These are phyloP conservation scores for Chelonoidis abingdonii DNA, from an alignment of 2,113 vertebrate genomes.

Conservation along the genomic window DNA sequence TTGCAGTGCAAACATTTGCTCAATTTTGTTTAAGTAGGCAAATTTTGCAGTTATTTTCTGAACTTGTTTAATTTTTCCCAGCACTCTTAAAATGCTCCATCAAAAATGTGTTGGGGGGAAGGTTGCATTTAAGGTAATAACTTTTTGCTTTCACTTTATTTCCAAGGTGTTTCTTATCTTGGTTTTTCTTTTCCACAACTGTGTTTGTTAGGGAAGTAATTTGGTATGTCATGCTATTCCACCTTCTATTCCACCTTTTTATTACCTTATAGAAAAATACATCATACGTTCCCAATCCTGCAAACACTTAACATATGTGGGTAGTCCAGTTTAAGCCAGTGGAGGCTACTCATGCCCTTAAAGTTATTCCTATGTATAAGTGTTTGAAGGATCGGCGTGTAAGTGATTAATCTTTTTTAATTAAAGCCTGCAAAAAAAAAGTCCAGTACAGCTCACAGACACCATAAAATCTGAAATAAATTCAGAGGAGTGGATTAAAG, in stretches of 20 bases:
- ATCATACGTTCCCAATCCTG: background rate
- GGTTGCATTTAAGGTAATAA: background rate
- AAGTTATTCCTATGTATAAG: conserved; percentile 11
- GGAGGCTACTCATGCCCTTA: background rate
- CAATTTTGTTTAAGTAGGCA: background rate
- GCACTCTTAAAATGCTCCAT: background rate
- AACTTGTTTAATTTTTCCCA: background rate
- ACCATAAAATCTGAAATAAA: conserved; percentile 34
- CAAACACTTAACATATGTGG: background rate
- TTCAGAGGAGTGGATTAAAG: background rate
- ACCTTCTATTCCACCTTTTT: background rate
- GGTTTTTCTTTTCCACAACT: rapidly evolving
- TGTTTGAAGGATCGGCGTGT: conserved; percentile 5
- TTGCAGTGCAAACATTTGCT: background rate
- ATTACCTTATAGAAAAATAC: background rate
- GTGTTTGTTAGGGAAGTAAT: background rate
- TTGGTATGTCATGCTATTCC: background rate
- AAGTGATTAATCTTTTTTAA: conserved; percentile 49
- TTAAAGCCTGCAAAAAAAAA: conserved; percentile 23
- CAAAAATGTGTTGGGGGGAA: background rate
- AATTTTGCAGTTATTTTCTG: background rate
- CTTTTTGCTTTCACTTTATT: background rate
- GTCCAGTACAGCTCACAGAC: background rate
- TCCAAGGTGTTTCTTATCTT: background rate
- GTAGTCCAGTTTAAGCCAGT: conserved; percentile 16